A percentile compares a stretch with the other conserved stretches of the same genome.
These are phyloP conservation scores for Amphipoea lucens DNA, from an alignment of 2,888 invertebrate genomes.

Conservation along the genomic window DNA sequence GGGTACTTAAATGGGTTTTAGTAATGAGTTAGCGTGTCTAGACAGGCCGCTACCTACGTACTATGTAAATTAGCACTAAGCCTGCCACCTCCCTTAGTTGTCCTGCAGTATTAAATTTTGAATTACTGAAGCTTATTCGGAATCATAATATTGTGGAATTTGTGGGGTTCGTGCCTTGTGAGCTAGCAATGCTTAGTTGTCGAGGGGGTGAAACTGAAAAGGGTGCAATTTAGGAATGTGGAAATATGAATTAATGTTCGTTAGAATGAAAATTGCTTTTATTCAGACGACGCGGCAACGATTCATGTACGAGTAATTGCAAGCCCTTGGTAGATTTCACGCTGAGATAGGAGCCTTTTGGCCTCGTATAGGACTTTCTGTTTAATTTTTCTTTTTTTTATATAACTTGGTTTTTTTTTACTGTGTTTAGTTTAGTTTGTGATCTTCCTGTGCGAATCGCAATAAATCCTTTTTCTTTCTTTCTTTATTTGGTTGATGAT, in stretches of 20 bases:
- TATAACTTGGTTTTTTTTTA: too few species aligned
- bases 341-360: too few species aligned
- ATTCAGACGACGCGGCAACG: neutral
- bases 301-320: neutral
- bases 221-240: conserved; percentile 21
- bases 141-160: conserved; percentile 23
- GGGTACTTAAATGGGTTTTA: conserved; percentile 79
- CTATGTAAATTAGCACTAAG: conserved; percentile 63
- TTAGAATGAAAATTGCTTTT: conserved; percentile 18
- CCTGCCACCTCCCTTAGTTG: conserved; percentile 40
- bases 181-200: neutral
- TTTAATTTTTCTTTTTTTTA: too few species aligned
- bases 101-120: conserved; percentile 48
- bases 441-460: too few species aligned
- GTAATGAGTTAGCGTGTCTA: conserved; percentile 87
- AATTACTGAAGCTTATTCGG: conserved; percentile 44
- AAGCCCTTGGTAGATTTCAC: neutral
- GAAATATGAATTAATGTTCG: conserved; percentile 1
- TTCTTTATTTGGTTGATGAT: neutral
- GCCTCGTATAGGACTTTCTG: too few species aligned
- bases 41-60: conserved; percentile 68
- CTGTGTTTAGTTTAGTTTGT: too few species aligned
- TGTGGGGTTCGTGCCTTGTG: conserved; percentile 29
- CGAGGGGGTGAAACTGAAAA: neutral
- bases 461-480: too few species aligned